Base-by-base conservation (phyloP, 2,888 invertebrate species). In the Melangyna quadrimaculata region DNA sequence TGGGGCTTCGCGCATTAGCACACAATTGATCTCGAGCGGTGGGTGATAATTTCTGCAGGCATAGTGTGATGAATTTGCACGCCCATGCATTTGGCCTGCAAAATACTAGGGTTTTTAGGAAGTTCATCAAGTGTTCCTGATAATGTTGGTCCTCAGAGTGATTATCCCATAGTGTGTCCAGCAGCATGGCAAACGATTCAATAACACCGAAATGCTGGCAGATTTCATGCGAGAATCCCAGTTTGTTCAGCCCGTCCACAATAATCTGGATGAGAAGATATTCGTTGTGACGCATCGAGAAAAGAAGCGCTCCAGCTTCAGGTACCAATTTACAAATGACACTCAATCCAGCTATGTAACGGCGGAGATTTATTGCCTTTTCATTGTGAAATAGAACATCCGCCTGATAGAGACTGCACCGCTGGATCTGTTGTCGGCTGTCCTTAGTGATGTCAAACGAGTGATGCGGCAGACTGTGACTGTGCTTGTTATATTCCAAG, bases 11-110 rank as follows among this genome's bases (percentile, higher is more conserved):
- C 1, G 86, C 69, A 29, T 86, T 86, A 22, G 57, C 65, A 12
- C 86, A 86, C n/a, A 86, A 32, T 12, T 78, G 81, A 6, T 9
- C 65, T 17, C 48, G 61, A 9, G 63, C 43, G 9, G 57, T 9
- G 0, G 7, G 1, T 19, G 81, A 24, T 1, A 70, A 12, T 27
- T 70, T 87, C 35, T 89, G 53, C 35, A 91, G 63, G 7, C 90
- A 89, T 3, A 79, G 78, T 43, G 90, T 89, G 3, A 91, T 78
- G 78, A 89, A 88, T 10, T 87, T 87, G 63, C 89, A 90, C 8
- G 90, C 88, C 90, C 91, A 91, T 1, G 90, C 88, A 86, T 87
- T 90, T 8, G 91, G 91, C 3, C 90, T 89, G 7, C 89, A 88
- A 83, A 91, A 91, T 1, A 91, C 88, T 5, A 91, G 67, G 12